A percentile compares a stretch with the other conserved stretches of the same genome.
Conservation (phyloP, 2,113 vertebrate genomes). For the Osmerus eperlanus region DNA sequence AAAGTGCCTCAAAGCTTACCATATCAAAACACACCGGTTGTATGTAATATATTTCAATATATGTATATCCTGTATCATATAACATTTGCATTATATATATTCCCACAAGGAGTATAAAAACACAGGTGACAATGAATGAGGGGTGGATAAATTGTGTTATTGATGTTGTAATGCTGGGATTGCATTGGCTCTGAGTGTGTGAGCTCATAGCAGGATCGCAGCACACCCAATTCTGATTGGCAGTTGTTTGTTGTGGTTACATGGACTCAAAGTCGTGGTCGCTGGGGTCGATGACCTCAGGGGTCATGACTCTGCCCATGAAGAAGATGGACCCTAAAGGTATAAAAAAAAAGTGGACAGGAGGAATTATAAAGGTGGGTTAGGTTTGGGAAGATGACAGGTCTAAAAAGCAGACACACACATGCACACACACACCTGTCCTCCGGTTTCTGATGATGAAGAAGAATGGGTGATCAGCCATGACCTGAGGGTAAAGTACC, state of each 20-base stretch:
- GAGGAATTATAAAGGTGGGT: background rate
- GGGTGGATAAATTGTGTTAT: constrained; percentile 58
- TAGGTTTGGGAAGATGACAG: background rate
- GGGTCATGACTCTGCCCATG: constrained; percentile 97
- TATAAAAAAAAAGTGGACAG: constrained; percentile 6
- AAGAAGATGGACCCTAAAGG: constrained; percentile 85
- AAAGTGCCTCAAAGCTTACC: constrained; percentile 65
- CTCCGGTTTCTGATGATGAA: constrained; percentile 90
- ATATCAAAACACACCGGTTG: constrained; percentile 73
- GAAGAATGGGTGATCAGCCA: constrained; percentile 97
- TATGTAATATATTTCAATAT: constrained; percentile 36
- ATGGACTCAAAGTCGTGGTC: constrained; percentile 89
- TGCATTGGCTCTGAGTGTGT: constrained; percentile 23
- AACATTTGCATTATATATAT: constrained; percentile 41
- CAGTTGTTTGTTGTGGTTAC: constrained; percentile 58
- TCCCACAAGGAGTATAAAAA: constrained; percentile 64
- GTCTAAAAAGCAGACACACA: background rate
- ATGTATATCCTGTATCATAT: constrained; percentile 62
- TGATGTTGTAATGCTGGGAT: constrained; percentile 41
- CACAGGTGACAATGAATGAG: constrained; percentile 59
- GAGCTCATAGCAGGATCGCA: background rate
- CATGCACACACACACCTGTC: constrained; percentile 76
- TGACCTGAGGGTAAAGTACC: constrained; percentile 94
- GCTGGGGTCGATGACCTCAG: constrained; percentile 84
- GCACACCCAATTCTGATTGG: background rate